phyloP scores from a whole-genome alignment of 2,113 vertebrate species.

The Sterna hirundo region DNA sequence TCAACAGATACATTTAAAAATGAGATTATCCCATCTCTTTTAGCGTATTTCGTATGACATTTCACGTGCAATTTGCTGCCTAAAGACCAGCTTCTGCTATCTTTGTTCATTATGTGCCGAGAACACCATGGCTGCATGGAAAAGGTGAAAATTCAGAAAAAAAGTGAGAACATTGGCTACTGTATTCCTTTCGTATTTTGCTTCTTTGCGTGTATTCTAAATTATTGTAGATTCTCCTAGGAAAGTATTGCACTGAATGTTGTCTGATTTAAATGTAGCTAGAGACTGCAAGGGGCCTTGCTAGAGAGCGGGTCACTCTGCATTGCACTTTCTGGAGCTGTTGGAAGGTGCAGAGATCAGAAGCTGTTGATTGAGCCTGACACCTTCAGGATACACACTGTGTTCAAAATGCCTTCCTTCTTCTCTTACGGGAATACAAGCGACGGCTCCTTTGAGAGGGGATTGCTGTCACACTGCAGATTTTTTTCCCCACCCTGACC shows the following conservation, averaged over 20 bases:
- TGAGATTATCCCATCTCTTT: background rate
- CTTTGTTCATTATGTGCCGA: background rate
- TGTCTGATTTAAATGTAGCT: background rate
- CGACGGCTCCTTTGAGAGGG: background rate
- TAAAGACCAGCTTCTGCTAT: background rate
- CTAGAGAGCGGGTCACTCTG: background rate
- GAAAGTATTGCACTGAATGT: background rate
- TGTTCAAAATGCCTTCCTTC: background rate
- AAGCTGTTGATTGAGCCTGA: background rate
- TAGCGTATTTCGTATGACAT: background rate
- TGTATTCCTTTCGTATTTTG: background rate
- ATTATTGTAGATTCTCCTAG: background rate
- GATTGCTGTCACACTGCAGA: rapidly evolving
- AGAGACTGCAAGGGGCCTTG: background rate
- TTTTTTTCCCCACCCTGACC: background rate
- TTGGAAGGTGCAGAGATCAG: background rate
- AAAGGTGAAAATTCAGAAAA: background rate
- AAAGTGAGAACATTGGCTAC: background rate
- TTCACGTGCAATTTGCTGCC: background rate
- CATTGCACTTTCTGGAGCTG: background rate
- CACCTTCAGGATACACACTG: background rate
- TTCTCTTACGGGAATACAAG: background rate
- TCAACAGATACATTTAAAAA: background rate
- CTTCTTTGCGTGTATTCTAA: background rate
- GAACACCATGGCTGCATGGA: background rate